Evolutionary conservation across 2,797 vertebrate species (phyloP).

Genomic region (Labeo calbasu): DNA sequence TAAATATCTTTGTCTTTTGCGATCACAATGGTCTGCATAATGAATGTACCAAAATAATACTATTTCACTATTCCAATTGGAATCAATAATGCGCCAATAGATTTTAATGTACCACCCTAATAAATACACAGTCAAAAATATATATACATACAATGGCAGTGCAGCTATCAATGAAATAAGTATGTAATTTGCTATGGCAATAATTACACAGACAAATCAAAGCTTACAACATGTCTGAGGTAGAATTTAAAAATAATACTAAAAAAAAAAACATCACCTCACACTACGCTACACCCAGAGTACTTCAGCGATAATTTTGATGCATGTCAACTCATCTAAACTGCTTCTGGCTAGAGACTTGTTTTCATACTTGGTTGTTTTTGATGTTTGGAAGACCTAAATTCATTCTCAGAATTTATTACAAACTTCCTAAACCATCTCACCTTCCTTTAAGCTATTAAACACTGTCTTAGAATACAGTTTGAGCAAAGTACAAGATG

Average conservation of each 20-base stretch:
- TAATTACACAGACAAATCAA: conserved; percentile 5
- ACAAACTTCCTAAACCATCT: neutral
- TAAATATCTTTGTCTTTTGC: neutral
- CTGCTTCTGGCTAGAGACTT: neutral
- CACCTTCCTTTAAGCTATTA: neutral
- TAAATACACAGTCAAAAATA: conserved; percentile 10
- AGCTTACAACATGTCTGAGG: conserved; percentile 4
- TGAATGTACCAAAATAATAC: neutral
- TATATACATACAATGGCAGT: conserved; percentile 8
- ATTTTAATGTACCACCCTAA: neutral
- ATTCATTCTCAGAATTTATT: neutral
- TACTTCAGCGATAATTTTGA: neutral
- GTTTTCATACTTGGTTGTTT: neutral
- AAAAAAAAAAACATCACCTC: neutral
- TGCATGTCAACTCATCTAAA: neutral
- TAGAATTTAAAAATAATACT: neutral
- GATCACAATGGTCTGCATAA: neutral
- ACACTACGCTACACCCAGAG: neutral
- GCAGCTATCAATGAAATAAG: neutral
- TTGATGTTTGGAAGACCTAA: neutral
- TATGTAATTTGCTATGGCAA: neutral
- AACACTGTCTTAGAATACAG: neutral
- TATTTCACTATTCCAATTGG: neutral
- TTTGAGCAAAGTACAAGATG: neutral
- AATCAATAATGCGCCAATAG: neutral